A percentile compares a stretch with the other conserved stretches of the same genome.
These are phyloP conservation scores for Microvelia longipes DNA, from an alignment of 1,140 invertebrate genomes.

Conservation along the genomic window DNA sequence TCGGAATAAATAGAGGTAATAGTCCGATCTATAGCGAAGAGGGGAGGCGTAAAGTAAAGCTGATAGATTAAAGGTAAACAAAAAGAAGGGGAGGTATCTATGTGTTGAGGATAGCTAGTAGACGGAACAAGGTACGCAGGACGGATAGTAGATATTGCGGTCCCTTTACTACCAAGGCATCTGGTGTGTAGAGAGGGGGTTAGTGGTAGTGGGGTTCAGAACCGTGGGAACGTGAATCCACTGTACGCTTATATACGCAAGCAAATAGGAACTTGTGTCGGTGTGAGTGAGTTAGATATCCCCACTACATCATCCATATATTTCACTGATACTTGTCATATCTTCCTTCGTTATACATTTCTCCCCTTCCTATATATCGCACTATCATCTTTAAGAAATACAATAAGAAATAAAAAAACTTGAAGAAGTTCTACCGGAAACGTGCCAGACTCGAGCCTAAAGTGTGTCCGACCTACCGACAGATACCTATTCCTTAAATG, in stretches of 20 bases:
- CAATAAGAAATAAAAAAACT: too few relatives aligned
- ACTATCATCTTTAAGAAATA: neutral
- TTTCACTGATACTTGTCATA: too few relatives aligned
- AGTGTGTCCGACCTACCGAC: neutral
- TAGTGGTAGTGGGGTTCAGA: conserved; percentile 7
- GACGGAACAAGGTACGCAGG: neutral
- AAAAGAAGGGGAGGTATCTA: neutral
- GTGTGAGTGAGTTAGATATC: too few relatives aligned
- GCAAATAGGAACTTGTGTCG: too few relatives aligned
- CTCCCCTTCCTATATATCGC: too few relatives aligned
- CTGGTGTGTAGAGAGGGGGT: conserved; percentile 1
- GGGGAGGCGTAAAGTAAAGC: conserved; percentile 4
- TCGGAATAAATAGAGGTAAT: neutral
- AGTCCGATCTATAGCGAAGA: neutral
- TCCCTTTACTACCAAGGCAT: neutral
- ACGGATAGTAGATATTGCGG: conserved; percentile 1
- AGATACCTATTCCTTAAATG: neutral
- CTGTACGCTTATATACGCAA: neutral
- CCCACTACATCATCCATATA: too few relatives aligned
- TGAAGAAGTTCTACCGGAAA: too few relatives aligned
- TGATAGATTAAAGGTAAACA: conserved; percentile 2
- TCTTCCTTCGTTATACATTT: too few relatives aligned
- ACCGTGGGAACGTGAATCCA: neutral
- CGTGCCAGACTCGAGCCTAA: neutral
- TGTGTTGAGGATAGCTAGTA: conserved; percentile 9